Conservation (phyloP, 1,140 invertebrate genomes). For the Lepidurus arcticus region DNA sequence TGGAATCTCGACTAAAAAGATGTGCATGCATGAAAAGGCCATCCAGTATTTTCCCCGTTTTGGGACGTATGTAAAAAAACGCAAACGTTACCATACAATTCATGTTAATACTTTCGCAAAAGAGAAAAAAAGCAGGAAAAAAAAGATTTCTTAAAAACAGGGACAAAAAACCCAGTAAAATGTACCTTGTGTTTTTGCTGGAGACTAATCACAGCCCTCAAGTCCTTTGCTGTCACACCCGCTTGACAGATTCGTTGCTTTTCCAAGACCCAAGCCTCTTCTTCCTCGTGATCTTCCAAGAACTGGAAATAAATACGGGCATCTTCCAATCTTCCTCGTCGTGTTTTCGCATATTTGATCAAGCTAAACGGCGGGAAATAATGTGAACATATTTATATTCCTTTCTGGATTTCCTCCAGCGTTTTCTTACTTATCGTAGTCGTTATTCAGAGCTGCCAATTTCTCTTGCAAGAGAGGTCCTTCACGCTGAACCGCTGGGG, state of each 20-base stretch:
- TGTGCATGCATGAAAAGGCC: background rate
- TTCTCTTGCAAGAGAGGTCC: constrained; percentile 60
- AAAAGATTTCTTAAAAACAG: background rate
- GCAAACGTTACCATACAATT: background rate
- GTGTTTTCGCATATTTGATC: constrained; percentile 50
- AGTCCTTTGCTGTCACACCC: constrained; percentile 86
- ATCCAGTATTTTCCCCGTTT: background rate
- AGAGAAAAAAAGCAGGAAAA: background rate
- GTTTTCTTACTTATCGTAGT: constrained; percentile 56
- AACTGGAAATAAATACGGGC: constrained; percentile 92
- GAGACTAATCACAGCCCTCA: constrained; percentile 78
- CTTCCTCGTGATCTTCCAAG: constrained; percentile 85
- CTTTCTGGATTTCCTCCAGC: constrained; percentile 1
- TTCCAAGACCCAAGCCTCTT: constrained; percentile 88
- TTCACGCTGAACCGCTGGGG: constrained; percentile 53
- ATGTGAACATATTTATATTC: background rate
- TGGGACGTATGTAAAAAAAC: constrained; percentile 24
- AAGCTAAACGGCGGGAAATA: constrained; percentile 37
- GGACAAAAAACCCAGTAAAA: background rate
- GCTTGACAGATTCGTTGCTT: constrained; percentile 85
- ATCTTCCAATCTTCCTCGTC: constrained; percentile 77
- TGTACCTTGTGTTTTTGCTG: constrained; percentile 88
- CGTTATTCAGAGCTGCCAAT: constrained; percentile 62
- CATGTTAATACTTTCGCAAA: background rate
- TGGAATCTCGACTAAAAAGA: constrained; percentile 3